phyloP scores from a whole-genome alignment of 2,888 invertebrate genomes.

The Oxyteleia sp. region DNA sequence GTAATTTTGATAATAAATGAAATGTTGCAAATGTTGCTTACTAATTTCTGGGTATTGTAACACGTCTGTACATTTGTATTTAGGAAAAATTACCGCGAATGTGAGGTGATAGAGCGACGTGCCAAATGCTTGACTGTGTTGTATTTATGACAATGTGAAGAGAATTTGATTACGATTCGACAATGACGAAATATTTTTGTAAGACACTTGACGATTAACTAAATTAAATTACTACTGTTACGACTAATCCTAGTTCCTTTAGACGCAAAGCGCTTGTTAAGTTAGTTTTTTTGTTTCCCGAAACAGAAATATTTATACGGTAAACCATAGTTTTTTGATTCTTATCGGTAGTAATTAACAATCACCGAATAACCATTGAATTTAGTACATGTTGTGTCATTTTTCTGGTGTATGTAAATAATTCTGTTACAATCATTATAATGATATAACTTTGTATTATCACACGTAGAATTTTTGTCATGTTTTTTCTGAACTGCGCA shows the following conservation, averaged over 20 bases:
- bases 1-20: background rate
- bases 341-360: constrained; percentile 1
- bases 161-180: background rate
- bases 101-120: background rate
- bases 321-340: background rate
- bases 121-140: background rate
- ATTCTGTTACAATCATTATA: no score
- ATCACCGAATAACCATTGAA: background rate
- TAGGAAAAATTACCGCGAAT: constrained; percentile 2
- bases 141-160: background rate
- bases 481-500: no score
- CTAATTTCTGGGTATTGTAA: background rate
- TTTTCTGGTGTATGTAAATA: background rate
- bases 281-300: background rate
- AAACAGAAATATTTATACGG: background rate
- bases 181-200: background rate
- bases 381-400: background rate
- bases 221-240: background rate
- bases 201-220: background rate
- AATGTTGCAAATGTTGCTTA: background rate
- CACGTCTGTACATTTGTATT: background rate
- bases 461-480: constrained; percentile 47
- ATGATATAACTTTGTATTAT: constrained; percentile 1
- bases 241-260: background rate
- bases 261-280: background rate